Conservation (phyloP, 2,797 vertebrate species). For the Geotrypetes seraphini region DNA sequence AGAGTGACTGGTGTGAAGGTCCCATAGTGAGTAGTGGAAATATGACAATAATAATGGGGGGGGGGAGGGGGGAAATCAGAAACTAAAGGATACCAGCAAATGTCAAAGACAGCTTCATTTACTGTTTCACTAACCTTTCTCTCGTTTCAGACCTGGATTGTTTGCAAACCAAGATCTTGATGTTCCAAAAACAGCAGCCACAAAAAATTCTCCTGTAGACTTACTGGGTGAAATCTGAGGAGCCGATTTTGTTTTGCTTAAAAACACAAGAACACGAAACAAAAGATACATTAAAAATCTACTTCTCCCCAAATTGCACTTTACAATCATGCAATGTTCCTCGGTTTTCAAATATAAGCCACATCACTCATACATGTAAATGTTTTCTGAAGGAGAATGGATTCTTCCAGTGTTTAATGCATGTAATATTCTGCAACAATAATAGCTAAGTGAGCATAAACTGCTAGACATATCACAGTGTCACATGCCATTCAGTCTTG, state of each 20-base stretch:
- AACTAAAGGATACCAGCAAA: no score
- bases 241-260: slow-evolving; percentile 88
- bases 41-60: no score
- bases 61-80: no score
- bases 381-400: slow-evolving; percentile 1
- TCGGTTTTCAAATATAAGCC: not conserved
- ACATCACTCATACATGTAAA: slow-evolving; percentile 1
- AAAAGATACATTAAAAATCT: slow-evolving; percentile 13
- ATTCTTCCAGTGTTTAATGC: not conserved
- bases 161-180: slow-evolving; percentile 93
- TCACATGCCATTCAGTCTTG: no score
- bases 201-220: slow-evolving; percentile 88
- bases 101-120: no score
- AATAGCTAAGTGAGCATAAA: slow-evolving; percentile 12
- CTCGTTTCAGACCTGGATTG: slow-evolving; percentile 85
- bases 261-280: slow-evolving; percentile 29
- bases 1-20: no score
- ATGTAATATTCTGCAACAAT: not conserved
- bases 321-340: not conserved
- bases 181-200: slow-evolving; percentile 81
- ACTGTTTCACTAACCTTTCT: slow-evolving; percentile 84
- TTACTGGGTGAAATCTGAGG: slow-evolving; percentile 96
- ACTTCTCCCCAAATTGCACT: not conserved
- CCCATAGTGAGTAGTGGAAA: no score
- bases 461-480: not conserved